These are phyloP conservation scores for Sminthurinus signatus DNA, from an alignment of 1,140 invertebrate species.

Conservation along the genomic window DNA sequence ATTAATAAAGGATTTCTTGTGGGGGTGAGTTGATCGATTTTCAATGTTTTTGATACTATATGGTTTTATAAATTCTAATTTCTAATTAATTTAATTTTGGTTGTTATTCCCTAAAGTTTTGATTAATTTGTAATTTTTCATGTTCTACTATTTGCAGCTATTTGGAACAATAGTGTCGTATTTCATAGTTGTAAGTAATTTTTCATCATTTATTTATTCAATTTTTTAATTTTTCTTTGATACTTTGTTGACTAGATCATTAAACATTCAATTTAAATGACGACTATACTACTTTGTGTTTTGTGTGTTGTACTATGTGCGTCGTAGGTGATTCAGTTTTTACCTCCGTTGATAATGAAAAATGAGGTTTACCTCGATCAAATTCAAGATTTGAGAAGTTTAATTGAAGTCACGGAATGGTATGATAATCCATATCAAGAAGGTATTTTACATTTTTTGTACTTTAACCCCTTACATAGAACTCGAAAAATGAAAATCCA, in stretches of 20 bases:
- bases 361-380: not conserved
- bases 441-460: too few species aligned
- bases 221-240: too few species aligned
- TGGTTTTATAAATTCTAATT: not conserved
- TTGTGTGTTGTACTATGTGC: too few species aligned
- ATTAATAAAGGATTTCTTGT: conserved; percentile 29
- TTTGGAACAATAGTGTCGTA: conserved; percentile 1
- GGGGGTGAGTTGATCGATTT: not conserved
- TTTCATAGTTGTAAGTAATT: not conserved
- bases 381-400: not conserved
- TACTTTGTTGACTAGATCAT: too few species aligned
- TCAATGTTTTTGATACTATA: not conserved
- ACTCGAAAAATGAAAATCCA: too few species aligned
- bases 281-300: too few species aligned
- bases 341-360: not conserved
- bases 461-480: too few species aligned
- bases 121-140: not conserved
- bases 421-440: not conserved
- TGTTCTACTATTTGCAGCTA: not conserved
- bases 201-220: too few species aligned
- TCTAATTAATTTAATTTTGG: not conserved
- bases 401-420: not conserved
- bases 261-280: too few species aligned
- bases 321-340: conserved; percentile 5
- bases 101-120: too few species aligned